Percentiles rank a stretch among this genome's conserved stretches.
These are phyloP conservation scores for Danio albolineatus DNA, from an alignment of 2,797 vertebrate genomes.

Conservation along the genomic window DNA sequence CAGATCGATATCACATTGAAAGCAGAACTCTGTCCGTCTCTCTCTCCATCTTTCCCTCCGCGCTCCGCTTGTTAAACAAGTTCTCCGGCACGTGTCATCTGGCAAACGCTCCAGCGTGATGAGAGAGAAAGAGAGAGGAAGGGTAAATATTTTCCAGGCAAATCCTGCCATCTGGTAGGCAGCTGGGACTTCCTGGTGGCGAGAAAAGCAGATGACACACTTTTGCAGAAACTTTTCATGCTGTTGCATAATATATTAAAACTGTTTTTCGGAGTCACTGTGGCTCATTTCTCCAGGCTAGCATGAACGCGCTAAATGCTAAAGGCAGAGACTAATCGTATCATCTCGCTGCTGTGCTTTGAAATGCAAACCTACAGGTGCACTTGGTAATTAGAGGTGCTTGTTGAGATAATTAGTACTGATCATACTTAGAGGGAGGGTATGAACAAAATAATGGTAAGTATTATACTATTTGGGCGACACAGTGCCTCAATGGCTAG, in stretches of 20 bases:
- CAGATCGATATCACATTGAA: constrained; percentile 15
- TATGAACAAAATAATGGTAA: neutral
- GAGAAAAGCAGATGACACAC: constrained; percentile 11
- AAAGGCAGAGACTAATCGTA: neutral
- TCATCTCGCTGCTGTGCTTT: neutral
- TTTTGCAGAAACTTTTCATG: constrained; percentile 29
- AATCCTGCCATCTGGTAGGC: constrained; percentile 75
- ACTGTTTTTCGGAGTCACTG: neutral
- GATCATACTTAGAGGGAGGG: neutral
- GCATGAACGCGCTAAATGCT: constrained; percentile 10
- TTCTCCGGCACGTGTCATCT: constrained; percentile 53
- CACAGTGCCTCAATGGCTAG: no score
- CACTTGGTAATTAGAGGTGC: constrained; percentile 7
- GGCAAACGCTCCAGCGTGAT: constrained; percentile 66
- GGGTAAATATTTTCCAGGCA: constrained; percentile 71
- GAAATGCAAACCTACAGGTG: constrained; percentile 17
- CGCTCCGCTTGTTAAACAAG: constrained; percentile 23
- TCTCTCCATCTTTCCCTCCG: constrained; percentile 1
- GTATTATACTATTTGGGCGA: neutral
- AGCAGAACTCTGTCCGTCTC: constrained; percentile 31
- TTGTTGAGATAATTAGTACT: neutral
- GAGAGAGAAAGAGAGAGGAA: constrained; percentile 56
- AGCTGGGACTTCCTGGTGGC: constrained; percentile 74
- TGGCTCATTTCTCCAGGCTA: neutral
- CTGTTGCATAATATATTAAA: neutral